phyloP scores from a whole-genome alignment of 2,888 invertebrate genomes.

The Acheta domesticus region DNA sequence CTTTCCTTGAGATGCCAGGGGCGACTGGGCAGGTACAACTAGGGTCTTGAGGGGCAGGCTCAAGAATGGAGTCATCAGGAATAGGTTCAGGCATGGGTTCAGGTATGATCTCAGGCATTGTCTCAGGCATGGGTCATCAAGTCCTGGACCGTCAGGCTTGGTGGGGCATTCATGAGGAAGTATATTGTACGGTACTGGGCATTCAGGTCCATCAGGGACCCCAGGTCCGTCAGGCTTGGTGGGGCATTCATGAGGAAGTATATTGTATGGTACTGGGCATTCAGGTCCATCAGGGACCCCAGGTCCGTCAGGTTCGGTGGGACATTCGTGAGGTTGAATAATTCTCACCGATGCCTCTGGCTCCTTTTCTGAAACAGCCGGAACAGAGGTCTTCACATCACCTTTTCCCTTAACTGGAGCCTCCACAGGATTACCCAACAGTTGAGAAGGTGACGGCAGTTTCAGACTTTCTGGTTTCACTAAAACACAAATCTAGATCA shows the following conservation, averaged over 20 bases:
- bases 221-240: too few relatives aligned
- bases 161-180: background rate
- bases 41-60: too few relatives aligned
- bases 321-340: background rate
- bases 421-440: background rate
- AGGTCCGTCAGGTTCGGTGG: background rate
- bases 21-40: too few relatives aligned
- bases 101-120: background rate
- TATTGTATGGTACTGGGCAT: too few relatives aligned
- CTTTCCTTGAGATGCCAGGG: too few relatives aligned
- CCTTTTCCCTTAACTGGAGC: background rate
- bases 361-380: conserved; percentile 22
- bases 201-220: too few relatives aligned
- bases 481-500: conserved; percentile 21
- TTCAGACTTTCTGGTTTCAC: conserved; percentile 29
- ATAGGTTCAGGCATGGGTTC: too few relatives aligned
- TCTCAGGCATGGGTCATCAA: background rate
- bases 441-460: conserved; percentile 6
- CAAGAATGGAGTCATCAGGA: too few relatives aligned
- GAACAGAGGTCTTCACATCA: conserved; percentile 3
- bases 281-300: background rate
- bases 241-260: too few relatives aligned
- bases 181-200: too few relatives aligned
- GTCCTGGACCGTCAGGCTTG: background rate
- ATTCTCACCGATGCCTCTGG: background rate